Base-by-base conservation (phyloP, 2,888 invertebrate species). In the Phrixothrix hirtus region DNA sequence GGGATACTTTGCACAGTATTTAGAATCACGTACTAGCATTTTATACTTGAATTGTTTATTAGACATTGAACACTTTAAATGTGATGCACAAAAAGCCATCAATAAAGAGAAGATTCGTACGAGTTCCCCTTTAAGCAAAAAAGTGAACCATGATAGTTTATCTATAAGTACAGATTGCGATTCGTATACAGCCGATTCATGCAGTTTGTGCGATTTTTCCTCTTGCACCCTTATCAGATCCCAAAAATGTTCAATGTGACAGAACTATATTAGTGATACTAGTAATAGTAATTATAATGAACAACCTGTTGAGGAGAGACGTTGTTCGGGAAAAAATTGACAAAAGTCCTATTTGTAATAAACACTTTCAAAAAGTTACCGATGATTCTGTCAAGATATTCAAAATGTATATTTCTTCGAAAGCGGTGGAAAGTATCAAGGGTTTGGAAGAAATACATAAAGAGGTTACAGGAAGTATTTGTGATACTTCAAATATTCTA, bases 1-100 rank as follows among this genome's bases (percentile, higher is more conserved):
- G 15, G 86, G 86, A 35, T 90, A 91, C 75, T 91, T 95, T 72
- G 82, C 92, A 45, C 90, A 92, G 67, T 95, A 85, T 74, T 83
- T 95, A 83, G 91, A 93, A 67, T 79, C 84, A n/a, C 81, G 84
- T 58, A 84, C 84, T 48, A 83, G 84, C 44, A 75, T 86, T 45
- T 75, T 81, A 12, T 77, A 87, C 21, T 80, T 91, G 1, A 86
- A 86, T 71, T 88, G 89, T 72, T 90, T 87, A 84, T 71, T 89
- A 58, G 90, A 90, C 66, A 81, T 88, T 32, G 87, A 89, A 67
- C 82, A 83, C 62, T 85, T 88, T 64, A 82, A 80, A 66, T 69
- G 71, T 2, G 76, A 78, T 4, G 71, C 67, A 17, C 57, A 57
- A 14, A 59, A 59, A 42, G 31, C 47, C 36, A 11, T 10, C 32